These are phyloP conservation scores for Sinella curviseta DNA, from an alignment of 1,140 invertebrate genomes.

Conservation along the genomic window DNA sequence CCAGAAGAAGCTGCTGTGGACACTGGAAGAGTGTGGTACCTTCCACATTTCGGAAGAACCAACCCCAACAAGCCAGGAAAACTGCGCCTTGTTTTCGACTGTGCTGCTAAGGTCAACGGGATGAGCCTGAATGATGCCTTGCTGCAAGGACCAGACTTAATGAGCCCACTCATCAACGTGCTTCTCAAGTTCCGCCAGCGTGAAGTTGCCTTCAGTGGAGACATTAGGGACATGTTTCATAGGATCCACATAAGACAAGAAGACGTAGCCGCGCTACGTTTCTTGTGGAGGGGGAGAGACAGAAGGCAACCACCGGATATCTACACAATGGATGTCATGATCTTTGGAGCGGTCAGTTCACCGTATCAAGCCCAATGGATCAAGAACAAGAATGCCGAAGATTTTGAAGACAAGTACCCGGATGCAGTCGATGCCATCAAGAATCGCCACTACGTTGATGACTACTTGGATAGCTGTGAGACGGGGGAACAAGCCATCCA, in stretches of 20 bases:
- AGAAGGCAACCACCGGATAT: not conserved
- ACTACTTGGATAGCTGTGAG: not conserved
- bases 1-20: not conserved
- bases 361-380: conserved; percentile 9
- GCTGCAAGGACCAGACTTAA: conserved; percentile 28
- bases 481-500: not conserved
- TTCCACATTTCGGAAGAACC: not conserved
- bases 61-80: conserved; percentile 11
- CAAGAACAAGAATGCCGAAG: conserved; percentile 20
- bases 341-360: conserved; percentile 37
- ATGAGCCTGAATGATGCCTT: conserved; percentile 5
- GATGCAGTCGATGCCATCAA: not conserved
- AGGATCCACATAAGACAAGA: conserved; percentile 14
- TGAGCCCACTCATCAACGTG: conserved; percentile 12
- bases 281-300: conserved; percentile 29
- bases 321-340: conserved; percentile 31
- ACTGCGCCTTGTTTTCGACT: not conserved
- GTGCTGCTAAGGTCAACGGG: not conserved
- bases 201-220: conserved; percentile 26
- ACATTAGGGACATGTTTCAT: conserved; percentile 43
- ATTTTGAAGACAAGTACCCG: not conserved
- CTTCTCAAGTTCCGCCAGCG: conserved; percentile 24
- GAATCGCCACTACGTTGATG: not conserved
- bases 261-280: conserved; percentile 27
- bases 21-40: not conserved